A percentile compares a stretch with the other conserved stretches of the same genome.
Evolutionary conservation across 1,140 invertebrate species (phyloP).

Genomic region (Aphaenogaster rudis): DNA sequence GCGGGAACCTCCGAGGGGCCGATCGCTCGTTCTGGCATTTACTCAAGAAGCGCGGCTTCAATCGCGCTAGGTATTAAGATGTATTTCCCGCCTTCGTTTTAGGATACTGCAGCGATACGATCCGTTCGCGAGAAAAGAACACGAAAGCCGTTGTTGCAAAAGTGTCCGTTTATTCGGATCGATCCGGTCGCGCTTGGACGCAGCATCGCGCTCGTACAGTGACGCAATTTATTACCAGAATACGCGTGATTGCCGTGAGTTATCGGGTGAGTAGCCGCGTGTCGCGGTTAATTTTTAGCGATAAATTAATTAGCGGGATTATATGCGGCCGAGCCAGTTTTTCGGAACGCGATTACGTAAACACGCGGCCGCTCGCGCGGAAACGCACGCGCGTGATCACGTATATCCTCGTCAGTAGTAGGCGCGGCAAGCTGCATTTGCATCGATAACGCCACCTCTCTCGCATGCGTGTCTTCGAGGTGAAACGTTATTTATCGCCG

Average conservation of each 20-base stretch:
- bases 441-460: slow-evolving; percentile 70
- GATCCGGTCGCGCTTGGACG: not conserved
- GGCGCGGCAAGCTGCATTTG: slow-evolving; percentile 74
- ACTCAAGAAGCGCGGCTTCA: not conserved
- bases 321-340: slow-evolving; percentile 18
- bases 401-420: slow-evolving; percentile 65
- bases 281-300: slow-evolving; percentile 24
- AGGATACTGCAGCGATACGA: not conserved
- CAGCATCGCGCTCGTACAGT: slow-evolving; percentile 2
- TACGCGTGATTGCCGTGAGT: slow-evolving; percentile 24
- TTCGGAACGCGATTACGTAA: slow-evolving; percentile 30
- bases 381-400: slow-evolving; percentile 50
- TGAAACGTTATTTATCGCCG: slow-evolving; percentile 74
- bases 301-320: slow-evolving; percentile 56
- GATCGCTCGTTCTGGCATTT: not conserved
- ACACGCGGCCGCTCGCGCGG: slow-evolving; percentile 4
- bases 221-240: slow-evolving; percentile 22
- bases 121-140: not conserved
- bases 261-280: not conserved
- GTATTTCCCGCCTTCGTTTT: not conserved
- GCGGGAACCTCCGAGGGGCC: not conserved
- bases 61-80: not conserved
- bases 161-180: not conserved
- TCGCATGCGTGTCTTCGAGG: slow-evolving; percentile 69
- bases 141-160: not conserved